Conservation (phyloP, 2,797 vertebrate genomes). For the Semotilus atromaculatus region DNA sequence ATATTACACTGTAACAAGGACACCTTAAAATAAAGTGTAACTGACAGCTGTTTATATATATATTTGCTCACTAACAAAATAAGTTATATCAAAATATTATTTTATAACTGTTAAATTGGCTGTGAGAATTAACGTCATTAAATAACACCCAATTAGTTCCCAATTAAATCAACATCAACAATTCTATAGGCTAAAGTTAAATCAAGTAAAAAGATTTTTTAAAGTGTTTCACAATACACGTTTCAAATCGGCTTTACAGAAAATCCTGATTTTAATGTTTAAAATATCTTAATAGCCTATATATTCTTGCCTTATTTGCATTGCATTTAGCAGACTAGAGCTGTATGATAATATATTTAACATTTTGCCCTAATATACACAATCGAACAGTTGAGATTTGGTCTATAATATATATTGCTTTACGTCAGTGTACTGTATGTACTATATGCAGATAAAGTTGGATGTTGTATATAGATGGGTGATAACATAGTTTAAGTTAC, state of each 20-base stretch:
- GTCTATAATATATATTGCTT: background rate
- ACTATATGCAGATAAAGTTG: too few species aligned
- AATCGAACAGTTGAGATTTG: background rate
- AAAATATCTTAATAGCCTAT: background rate
- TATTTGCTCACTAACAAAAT: too few species aligned
- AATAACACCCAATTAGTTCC: background rate
- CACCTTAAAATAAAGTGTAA: too few species aligned
- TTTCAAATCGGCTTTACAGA: background rate
- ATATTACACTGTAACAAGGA: too few species aligned
- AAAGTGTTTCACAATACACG: background rate
- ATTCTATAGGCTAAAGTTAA: background rate
- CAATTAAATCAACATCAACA: background rate
- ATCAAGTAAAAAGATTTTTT: background rate
- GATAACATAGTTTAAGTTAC: background rate
- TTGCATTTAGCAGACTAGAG: background rate
- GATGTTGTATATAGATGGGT: background rate
- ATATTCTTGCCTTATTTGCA: background rate
- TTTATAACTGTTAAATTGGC: background rate
- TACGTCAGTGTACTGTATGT: background rate
- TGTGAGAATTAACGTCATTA: background rate
- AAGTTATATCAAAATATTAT: too few species aligned
- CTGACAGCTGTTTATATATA: too few species aligned
- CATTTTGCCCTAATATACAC: background rate
- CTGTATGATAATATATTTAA: background rate
- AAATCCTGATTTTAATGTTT: background rate